Conservation (phyloP, 2,888 invertebrate species). For the Cacoxenus indagator region DNA sequence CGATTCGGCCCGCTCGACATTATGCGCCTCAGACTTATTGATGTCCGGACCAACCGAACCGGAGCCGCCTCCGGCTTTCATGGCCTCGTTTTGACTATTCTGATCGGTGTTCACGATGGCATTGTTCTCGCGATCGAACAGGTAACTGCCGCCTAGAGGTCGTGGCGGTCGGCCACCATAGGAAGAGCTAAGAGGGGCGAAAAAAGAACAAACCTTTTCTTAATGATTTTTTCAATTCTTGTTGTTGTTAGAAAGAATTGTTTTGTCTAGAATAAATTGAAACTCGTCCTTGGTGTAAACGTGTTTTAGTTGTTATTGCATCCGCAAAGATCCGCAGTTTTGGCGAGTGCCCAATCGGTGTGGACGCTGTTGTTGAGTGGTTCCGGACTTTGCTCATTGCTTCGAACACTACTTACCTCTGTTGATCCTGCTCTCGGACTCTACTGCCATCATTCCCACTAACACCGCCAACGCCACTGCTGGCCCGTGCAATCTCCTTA, state of each 20-base stretch:
- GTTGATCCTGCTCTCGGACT: slow-evolving; percentile 52
- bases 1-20: neutral
- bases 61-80: slow-evolving; percentile 41
- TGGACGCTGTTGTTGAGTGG: neutral
- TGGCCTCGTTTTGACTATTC: slow-evolving; percentile 40
- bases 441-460: slow-evolving; percentile 37
- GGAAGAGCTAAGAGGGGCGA: slow-evolving; percentile 71
- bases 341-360: neutral
- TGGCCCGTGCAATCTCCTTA: slow-evolving; percentile 37
- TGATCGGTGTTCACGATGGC: slow-evolving; percentile 47
- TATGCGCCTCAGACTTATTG: slow-evolving; percentile 11
- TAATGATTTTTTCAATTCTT: slow-evolving; percentile 62
- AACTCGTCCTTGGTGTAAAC: slow-evolving; percentile 1
- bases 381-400: neutral
- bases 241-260: slow-evolving; percentile 7
- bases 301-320: neutral
- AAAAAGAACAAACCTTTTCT: slow-evolving; percentile 68
- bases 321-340: neutral
- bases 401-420: slow-evolving; percentile 60
- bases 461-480: slow-evolving; percentile 31
- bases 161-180: slow-evolving; percentile 67
- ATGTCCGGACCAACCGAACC: slow-evolving; percentile 50
- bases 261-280: neutral
- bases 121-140: slow-evolving; percentile 68
- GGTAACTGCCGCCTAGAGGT: slow-evolving; percentile 68